Base-by-base conservation (phyloP, 2,888 invertebrate species). In the Calameuta idolon region DNA sequence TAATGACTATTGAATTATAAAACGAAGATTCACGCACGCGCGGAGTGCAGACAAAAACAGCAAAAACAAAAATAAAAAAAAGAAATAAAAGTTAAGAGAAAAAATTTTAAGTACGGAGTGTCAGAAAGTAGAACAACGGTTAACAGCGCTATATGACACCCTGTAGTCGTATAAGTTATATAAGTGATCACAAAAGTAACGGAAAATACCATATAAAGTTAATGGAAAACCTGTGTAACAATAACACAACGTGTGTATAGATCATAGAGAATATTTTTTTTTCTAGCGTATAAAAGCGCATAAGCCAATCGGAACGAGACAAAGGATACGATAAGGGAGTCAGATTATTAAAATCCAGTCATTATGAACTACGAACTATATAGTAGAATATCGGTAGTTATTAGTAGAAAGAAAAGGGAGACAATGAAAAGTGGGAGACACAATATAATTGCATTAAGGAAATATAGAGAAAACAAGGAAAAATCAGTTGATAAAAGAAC, bases 371-470 rank as follows among this genome's bases (percentile, higher is more conserved):
- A 73, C 77, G 78, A 79, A 73, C 79, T 80, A 80, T 77, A 78
- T 77, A 75, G 81, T 76, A 81, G 81, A 81, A 80, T 81, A 85
- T 79, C 79, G 79, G 80, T 82, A 83, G 80, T 81, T 85, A 82
- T 82, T 79, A 83, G 82, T 83, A 77, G 81, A 73, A 76, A 31
- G 76, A 74, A 55, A 55, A 55, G 55, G 55, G 55, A 55, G 55
- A 55, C 55, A 55, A 23, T 23, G 55, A 55, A 55, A 23, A 23
- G 55, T 55, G 55, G 55, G 23, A 55, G 9, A 55, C 55, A 23
- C 23, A 23, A 23, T 23, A 23, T 9, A 55, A 55, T 9, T 55
- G 55, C 55, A 55, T 55, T 23, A 55, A 23, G 23, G 55, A 9
- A 23, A 55, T 23, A 55, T 40, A 40, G 40, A 40, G 23, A 9